Base-by-base conservation (phyloP, 2,888 invertebrate genomes). In the Iselma pallidipennis region DNA sequence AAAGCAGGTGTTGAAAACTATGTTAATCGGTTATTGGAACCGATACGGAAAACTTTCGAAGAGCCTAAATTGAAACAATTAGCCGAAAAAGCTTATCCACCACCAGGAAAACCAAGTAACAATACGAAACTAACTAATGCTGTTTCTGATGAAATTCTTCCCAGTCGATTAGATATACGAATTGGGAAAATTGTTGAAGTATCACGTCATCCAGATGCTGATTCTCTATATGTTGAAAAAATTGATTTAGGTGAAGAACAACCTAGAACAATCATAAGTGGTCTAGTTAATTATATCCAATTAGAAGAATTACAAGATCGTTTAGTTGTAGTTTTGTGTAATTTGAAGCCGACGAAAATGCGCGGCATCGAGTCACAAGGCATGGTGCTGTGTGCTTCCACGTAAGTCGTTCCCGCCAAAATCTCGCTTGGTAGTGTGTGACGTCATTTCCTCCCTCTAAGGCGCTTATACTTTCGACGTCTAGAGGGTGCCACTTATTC, bases 331-430 rank as follows among this genome's bases (percentile, higher is more conserved):
- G 94, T 98, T 2, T 83, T 99, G 53, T 96, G 96, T 73, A 99
- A 99, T 82, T 86, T 99, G 53, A 99, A 99, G 83, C 91, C 98
- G 33, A 96, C 95, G 12, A 98, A 97, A 85, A 94, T 98, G 90
- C 86, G 97, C 67, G 96, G 97, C 53, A 84, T 97, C 26, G 89
- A 92, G 71, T 96, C 96, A 0, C 89, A 91, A 78, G 97, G 95
- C 65, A 96, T 97, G 96, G 92, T 97, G 33, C 84, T 97, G 51
- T 96, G 96, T 84, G 95, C 95, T 14, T 95, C 94, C 49, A 82
- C 86, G 89, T 89, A 78, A 82, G 84, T 31, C n/a, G n/a, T n/a
- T n/a, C n/a, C n/a, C n/a, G n/a, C n/a, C n/a, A n/a, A n/a, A n/a
- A n/a, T n/a, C n/a, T n/a, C n/a, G n/a, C n/a, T n/a, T n/a, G n/a